Evolutionary conservation across 2,888 invertebrate genomes (phyloP).

Genomic region (Blera fallax): DNA sequence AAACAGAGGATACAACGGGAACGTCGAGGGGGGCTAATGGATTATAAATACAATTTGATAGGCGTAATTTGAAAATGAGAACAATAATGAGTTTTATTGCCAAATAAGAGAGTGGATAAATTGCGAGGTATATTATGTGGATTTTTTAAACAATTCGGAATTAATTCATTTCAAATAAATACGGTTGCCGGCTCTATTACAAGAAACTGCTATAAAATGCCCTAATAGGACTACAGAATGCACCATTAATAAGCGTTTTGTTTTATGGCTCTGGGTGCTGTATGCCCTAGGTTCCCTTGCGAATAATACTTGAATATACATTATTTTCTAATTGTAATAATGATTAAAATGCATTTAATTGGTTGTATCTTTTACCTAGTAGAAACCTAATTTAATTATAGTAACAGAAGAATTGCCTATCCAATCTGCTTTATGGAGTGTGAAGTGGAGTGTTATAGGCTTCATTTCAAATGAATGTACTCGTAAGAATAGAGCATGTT

Average conservation of each 20-base stretch:
- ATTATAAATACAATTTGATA: conserved; percentile 51
- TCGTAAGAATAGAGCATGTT: too few relatives aligned
- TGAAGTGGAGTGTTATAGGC: too few relatives aligned
- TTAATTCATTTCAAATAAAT: neutral
- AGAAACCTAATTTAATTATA: too few relatives aligned
- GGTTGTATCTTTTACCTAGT: too few relatives aligned
- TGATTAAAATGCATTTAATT: too few relatives aligned
- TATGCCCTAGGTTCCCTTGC: too few relatives aligned
- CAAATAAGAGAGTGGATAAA: neutral
- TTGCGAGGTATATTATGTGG: neutral
- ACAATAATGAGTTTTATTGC: conserved; percentile 47
- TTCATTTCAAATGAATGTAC: too few relatives aligned
- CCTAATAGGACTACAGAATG: neutral
- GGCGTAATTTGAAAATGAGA: conserved; percentile 43
- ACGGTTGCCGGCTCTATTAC: neutral
- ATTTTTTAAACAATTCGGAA: neutral
- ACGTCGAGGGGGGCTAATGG: conserved; percentile 20
- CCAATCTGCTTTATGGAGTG: too few relatives aligned
- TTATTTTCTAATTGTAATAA: too few relatives aligned
- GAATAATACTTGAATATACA: too few relatives aligned
- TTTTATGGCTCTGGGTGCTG: neutral
- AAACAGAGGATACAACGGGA: conserved; percentile 5
- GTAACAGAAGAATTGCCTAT: too few relatives aligned
- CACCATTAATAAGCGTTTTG: neutral
- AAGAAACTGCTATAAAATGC: neutral